A percentile compares a stretch with the other conserved stretches of the same genome.
phyloP scores from a whole-genome alignment of 2,797 vertebrate genomes.

The Crenichthys baileyi region DNA sequence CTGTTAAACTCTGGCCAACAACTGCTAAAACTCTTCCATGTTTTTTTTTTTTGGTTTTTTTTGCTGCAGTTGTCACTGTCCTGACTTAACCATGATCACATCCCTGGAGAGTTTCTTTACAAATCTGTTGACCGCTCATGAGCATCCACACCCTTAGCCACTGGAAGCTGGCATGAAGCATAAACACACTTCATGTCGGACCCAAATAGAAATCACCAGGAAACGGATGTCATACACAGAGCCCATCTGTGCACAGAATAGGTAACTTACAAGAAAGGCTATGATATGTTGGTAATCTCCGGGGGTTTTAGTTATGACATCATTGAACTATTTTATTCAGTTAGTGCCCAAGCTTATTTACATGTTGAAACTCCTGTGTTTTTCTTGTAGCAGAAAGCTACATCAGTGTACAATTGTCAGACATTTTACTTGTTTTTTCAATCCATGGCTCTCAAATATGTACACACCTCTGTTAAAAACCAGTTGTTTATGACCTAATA shows the following conservation, averaged over 20 bases:
- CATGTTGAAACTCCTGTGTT: background rate
- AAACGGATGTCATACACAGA: conserved; percentile 67
- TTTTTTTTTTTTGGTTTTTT: conserved; percentile 10
- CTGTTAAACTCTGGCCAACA: no score
- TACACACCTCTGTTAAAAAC: background rate
- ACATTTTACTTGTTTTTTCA: background rate
- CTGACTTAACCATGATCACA: conserved; percentile 60
- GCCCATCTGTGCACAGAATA: conserved; percentile 35
- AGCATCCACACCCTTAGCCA: conserved; percentile 71
- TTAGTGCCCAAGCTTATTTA: background rate
- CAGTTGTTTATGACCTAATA: background rate
- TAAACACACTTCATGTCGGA: conserved; percentile 54
- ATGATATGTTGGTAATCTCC: conserved; percentile 23
- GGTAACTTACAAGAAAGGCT: conserved; percentile 23
- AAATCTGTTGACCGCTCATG: conserved; percentile 62
- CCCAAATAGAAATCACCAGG: conserved; percentile 65
- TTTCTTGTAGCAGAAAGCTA: background rate
- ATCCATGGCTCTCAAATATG: background rate
- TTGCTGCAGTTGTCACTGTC: conserved; percentile 35
- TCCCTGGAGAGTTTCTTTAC: conserved; percentile 54
- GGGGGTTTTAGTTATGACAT: background rate
- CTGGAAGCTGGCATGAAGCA: conserved; percentile 51
- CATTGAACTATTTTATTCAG: background rate
- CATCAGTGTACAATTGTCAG: no score
- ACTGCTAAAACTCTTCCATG: background rate